phyloP scores from a whole-genome alignment of 2,888 invertebrate genomes.

The Drosophila vallismaia region DNA sequence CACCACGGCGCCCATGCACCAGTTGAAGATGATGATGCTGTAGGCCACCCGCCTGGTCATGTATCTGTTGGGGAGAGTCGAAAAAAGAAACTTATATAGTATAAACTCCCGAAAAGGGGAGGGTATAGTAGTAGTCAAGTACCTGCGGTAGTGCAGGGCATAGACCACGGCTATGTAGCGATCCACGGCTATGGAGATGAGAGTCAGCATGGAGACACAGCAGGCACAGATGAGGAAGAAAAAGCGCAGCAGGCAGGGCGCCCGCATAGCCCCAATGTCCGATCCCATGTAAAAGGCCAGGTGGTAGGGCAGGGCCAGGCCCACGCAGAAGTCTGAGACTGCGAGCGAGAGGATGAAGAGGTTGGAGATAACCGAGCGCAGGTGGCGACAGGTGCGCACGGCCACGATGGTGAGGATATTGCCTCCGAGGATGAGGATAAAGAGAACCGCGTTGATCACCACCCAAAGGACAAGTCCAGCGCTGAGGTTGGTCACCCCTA shows the following conservation, averaged over 20 bases:
- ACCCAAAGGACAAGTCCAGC: slow-evolving; percentile 85
- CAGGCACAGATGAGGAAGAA: slow-evolving; percentile 90
- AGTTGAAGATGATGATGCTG: slow-evolving; percentile 87
- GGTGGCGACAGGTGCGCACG: slow-evolving; percentile 88
- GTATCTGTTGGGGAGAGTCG: slow-evolving; percentile 78
- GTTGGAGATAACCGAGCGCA: slow-evolving; percentile 89
- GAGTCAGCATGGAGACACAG: slow-evolving; percentile 91
- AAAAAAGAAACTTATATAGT: neutral
- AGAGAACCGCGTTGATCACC: slow-evolving; percentile 87
- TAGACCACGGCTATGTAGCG: slow-evolving; percentile 92
- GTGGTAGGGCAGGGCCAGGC: slow-evolving; percentile 91
- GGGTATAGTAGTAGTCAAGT: neutral
- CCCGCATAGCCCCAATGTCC: slow-evolving; percentile 86
- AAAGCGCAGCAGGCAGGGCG: slow-evolving; percentile 89
- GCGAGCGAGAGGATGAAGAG: slow-evolving; percentile 92
- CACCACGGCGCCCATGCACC: slow-evolving; percentile 88
- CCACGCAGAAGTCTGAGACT: slow-evolving; percentile 91
- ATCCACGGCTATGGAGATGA: slow-evolving; percentile 91
- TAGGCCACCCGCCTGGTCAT: slow-evolving; percentile 89
- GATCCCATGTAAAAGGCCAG: slow-evolving; percentile 89
- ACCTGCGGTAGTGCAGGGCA: slow-evolving; percentile 90
- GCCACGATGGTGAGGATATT: slow-evolving; percentile 91
- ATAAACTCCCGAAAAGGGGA: neutral
- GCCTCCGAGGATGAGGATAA: slow-evolving; percentile 88
- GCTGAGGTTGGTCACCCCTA: slow-evolving; percentile 25